Percentiles rank a stretch among this genome's conserved stretches.
These are phyloP conservation scores for Tautogolabrus adspersus DNA, from an alignment of 2,113 vertebrate species.

Conservation along the genomic window DNA sequence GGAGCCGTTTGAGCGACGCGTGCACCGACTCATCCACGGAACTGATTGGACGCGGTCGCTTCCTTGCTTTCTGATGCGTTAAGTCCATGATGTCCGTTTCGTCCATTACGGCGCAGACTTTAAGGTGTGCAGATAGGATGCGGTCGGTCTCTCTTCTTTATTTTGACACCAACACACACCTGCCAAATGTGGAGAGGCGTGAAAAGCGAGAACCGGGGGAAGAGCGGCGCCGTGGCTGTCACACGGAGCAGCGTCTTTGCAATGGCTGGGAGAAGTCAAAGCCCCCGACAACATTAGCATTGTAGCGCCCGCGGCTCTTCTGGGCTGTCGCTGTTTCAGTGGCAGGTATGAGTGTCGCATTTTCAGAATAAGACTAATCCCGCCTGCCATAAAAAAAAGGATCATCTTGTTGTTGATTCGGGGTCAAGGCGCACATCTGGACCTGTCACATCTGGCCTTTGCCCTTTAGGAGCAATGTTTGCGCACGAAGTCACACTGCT, in stretches of 20 bases:
- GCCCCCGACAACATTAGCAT: slow-evolving; percentile 83
- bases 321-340: slow-evolving; percentile 79
- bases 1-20: slow-evolving; percentile 77
- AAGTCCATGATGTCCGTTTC: slow-evolving; percentile 84
- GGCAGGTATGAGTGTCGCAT: slow-evolving; percentile 79
- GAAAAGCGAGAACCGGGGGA: slow-evolving; percentile 36
- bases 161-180: slow-evolving; percentile 7
- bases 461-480: slow-evolving; percentile 49
- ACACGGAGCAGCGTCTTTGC: slow-evolving; percentile 70
- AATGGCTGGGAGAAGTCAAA: slow-evolving; percentile 84
- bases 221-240: slow-evolving; percentile 73
- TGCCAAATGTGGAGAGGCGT: slow-evolving; percentile 48
- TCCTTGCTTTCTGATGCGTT: slow-evolving; percentile 82
- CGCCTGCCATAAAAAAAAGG: not conserved
- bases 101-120: slow-evolving; percentile 69
- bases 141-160: not conserved
- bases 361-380: slow-evolving; percentile 64
- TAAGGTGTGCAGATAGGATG: slow-evolving; percentile 36
- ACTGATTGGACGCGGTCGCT: slow-evolving; percentile 80
- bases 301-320: slow-evolving; percentile 76
- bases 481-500: slow-evolving; percentile 18
- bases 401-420: slow-evolving; percentile 6
- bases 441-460: slow-evolving; percentile 67
- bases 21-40: slow-evolving; percentile 79
- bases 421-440: slow-evolving; percentile 51